Conservation (phyloP, 2,797 vertebrate species). For the Epinephelus malabaricus region DNA sequence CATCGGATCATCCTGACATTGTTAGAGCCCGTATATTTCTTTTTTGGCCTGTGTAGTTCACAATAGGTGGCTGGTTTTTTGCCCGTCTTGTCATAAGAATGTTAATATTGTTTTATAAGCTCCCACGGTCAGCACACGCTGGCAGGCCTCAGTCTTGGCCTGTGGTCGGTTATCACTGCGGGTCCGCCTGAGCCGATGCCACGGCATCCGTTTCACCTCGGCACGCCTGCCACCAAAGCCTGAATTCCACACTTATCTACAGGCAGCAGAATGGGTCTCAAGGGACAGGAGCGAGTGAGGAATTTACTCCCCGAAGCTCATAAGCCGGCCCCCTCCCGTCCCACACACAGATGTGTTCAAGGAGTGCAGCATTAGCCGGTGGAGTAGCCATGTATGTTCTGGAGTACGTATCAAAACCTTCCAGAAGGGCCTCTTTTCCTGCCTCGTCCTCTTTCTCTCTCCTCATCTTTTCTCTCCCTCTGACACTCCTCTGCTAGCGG, state of each 20-base stretch:
- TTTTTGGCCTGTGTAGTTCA: conserved; percentile 42
- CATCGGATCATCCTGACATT: conserved; percentile 51
- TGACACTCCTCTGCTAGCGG: conserved; percentile 55
- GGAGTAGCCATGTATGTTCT: conserved; percentile 77
- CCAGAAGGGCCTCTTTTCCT: conserved; percentile 63
- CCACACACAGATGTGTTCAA: conserved; percentile 66
- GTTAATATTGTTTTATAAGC: conserved; percentile 63
- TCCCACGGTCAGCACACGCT: not conserved
- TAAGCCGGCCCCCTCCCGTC: conserved; percentile 23
- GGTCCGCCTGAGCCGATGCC: conserved; percentile 40
- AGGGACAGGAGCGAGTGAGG: conserved; percentile 57
- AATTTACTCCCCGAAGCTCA: conserved; percentile 59
- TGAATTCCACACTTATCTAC: conserved; percentile 79
- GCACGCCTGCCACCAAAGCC: conserved; percentile 57
- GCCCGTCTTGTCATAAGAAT: conserved; percentile 20
- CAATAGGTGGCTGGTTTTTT: conserved; percentile 49
- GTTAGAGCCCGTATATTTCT: conserved; percentile 48
- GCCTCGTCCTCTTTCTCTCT: conserved; percentile 31
- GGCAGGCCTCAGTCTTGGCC: conserved; percentile 56
- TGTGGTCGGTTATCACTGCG: conserved; percentile 28
- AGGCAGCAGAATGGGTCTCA: conserved; percentile 75
- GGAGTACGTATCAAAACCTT: conserved; percentile 74
- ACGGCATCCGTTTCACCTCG: conserved; percentile 67
- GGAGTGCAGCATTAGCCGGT: conserved; percentile 62
- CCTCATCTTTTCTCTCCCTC: conserved; percentile 19